Percentiles rank a stretch among this genome's conserved stretches.
These are phyloP conservation scores for Phocides pigmalion DNA, from an alignment of 1,140 invertebrate genomes.

Conservation along the genomic window DNA sequence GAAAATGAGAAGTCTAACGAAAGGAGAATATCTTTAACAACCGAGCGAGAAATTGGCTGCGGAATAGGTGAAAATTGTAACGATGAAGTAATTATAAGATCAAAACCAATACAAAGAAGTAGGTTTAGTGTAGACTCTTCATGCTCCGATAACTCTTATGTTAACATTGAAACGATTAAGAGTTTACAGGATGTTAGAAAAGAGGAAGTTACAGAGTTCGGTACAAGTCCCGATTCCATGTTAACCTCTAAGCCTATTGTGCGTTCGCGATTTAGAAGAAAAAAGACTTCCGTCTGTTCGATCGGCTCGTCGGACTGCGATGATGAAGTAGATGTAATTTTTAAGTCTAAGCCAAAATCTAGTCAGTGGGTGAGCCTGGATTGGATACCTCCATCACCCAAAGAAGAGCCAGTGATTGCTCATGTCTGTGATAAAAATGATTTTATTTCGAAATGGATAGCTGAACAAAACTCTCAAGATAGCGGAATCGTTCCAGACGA, in stretches of 20 bases:
- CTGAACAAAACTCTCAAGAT: constrained; percentile 77
- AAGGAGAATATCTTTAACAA: constrained; percentile 74
- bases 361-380: constrained; percentile 83
- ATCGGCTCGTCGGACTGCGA: constrained; percentile 82
- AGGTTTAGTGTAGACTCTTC: constrained; percentile 82
- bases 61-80: constrained; percentile 58
- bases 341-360: constrained; percentile 84
- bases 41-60: constrained; percentile 73
- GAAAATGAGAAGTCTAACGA: constrained; percentile 80
- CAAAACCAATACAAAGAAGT: constrained; percentile 74
- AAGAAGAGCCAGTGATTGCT: constrained; percentile 79
- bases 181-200: constrained; percentile 78
- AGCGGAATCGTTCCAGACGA: constrained; percentile 73
- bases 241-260: constrained; percentile 60
- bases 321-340: constrained; percentile 82
- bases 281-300: constrained; percentile 82
- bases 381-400: constrained; percentile 80
- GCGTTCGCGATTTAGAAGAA: constrained; percentile 75
- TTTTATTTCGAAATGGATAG: constrained; percentile 83
- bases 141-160: constrained; percentile 83
- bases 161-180: constrained; percentile 80
- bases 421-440: constrained; percentile 83
- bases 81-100: constrained; percentile 66
- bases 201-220: constrained; percentile 62
- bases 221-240: constrained; percentile 54